Conservation (phyloP, 2,113 vertebrate genomes). For the Eurystomus gularis region DNA sequence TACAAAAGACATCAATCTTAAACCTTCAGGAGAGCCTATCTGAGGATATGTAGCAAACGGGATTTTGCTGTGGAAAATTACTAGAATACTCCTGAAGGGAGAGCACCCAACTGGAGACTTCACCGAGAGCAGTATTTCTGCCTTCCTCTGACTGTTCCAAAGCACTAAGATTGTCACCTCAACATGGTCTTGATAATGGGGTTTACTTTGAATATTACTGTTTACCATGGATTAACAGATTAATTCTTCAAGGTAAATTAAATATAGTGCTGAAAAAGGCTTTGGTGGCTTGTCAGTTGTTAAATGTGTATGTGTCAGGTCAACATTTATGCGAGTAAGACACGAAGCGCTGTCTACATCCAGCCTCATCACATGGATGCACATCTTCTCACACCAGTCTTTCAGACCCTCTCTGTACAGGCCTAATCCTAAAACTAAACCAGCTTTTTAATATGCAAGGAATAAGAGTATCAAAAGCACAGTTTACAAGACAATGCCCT, state of each 20-base stretch:
- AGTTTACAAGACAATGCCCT: not conserved
- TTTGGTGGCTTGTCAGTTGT: not conserved
- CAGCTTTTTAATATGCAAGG: not conserved
- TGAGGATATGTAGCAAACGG: not conserved
- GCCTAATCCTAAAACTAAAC: not conserved
- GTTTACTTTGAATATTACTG: not conserved
- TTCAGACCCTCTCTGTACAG: not conserved
- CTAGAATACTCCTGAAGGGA: not conserved
- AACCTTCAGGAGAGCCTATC: not conserved
- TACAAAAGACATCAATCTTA: not conserved
- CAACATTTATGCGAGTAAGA: too few relatives aligned
- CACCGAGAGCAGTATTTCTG: too few relatives aligned
- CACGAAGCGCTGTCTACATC: not conserved
- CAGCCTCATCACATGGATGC: not conserved
- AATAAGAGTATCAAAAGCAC: accelerated
- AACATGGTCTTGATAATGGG: not conserved
- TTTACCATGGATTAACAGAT: not conserved
- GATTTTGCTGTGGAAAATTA: not conserved
- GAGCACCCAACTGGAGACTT: not conserved
- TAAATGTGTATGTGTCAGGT: accelerated
- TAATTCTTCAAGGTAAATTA: not conserved
- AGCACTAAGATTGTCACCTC: not conserved
- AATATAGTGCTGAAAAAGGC: not conserved
- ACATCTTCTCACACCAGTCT: not conserved
- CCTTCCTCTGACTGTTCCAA: not conserved